Percentiles rank a stretch among this genome's conserved stretches.
phyloP scores from a whole-genome alignment of 2,797 vertebrate genomes.

The Ctenopoma kingsleyae region DNA sequence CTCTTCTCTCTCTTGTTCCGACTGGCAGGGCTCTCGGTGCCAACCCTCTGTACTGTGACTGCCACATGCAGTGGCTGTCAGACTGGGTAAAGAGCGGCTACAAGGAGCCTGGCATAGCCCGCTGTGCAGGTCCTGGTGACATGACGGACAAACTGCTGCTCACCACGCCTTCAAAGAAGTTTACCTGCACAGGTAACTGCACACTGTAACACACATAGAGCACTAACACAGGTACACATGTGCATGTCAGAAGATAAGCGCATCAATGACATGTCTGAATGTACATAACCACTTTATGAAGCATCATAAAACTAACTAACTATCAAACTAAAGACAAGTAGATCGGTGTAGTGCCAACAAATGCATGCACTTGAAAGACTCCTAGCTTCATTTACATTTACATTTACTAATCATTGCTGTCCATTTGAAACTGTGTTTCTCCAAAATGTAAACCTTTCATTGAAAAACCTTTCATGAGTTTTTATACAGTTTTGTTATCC shows the following conservation, averaged over 20 bases:
- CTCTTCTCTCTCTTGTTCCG: background rate
- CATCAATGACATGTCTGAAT: background rate
- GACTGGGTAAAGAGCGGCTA: constrained; percentile 99
- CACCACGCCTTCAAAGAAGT: constrained; percentile 98
- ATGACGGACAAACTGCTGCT: constrained; percentile 98
- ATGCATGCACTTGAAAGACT: constrained; percentile 39
- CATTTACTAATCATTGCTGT: background rate
- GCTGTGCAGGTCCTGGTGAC: constrained; percentile 94
- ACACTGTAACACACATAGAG: background rate
- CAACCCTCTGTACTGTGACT: constrained; percentile 97
- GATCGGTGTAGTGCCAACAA: background rate
- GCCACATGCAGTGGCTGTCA: constrained; percentile 98
- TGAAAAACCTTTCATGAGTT: background rate
- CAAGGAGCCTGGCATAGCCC: constrained; percentile 97
- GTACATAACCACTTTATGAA: background rate
- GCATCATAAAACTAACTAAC: no score
- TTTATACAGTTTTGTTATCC: background rate
- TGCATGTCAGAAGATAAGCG: constrained; percentile 2
- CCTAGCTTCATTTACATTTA: no score
- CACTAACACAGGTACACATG: background rate
- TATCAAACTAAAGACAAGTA: background rate
- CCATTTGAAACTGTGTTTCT: constrained; percentile 1
- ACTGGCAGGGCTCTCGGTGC: constrained; percentile 92
- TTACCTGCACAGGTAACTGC: constrained; percentile 93
- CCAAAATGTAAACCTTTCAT: background rate